A percentile compares a stretch with the other conserved stretches of the same genome.
Conservation (phyloP, 1,140 invertebrate genomes). For the Lamellibrachia luymesi region DNA sequence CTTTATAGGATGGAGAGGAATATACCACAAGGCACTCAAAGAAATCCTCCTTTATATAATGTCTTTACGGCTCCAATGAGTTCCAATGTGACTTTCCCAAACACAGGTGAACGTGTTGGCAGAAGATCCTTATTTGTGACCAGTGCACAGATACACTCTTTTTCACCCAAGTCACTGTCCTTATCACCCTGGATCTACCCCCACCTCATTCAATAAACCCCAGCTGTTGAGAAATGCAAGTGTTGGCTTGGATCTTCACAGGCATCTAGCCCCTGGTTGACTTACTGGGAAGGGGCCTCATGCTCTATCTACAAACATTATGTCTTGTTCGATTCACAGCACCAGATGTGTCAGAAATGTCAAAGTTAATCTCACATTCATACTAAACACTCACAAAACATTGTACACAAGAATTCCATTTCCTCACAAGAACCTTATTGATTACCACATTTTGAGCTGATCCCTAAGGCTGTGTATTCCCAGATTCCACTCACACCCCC, state of each 20-base stretch:
- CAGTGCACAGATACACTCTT: background rate
- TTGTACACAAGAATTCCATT: too few relatives aligned
- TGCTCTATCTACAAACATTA: background rate
- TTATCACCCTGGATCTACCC: background rate
- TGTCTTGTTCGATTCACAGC: background rate
- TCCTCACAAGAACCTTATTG: background rate
- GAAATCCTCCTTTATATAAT: too few relatives aligned
- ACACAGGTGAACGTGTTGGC: background rate
- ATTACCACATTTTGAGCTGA: background rate
- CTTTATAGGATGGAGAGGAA: background rate
- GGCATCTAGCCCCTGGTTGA: too few relatives aligned
- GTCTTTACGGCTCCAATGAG: background rate
- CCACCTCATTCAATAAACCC: background rate
- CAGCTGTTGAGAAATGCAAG: background rate
- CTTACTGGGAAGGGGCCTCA: background rate
- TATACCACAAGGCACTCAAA: background rate
- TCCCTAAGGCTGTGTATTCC: background rate
- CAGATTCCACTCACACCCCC: background rate
- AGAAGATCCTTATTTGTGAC: background rate
- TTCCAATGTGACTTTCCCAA: background rate
- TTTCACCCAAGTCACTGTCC: background rate
- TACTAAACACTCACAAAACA: background rate
- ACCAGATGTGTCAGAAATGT: background rate
- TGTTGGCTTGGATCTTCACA: background rate
- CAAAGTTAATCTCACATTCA: background rate